Evolutionary conservation across 2,888 invertebrate genomes (phyloP).

Genomic region (Agelastica alni): DNA sequence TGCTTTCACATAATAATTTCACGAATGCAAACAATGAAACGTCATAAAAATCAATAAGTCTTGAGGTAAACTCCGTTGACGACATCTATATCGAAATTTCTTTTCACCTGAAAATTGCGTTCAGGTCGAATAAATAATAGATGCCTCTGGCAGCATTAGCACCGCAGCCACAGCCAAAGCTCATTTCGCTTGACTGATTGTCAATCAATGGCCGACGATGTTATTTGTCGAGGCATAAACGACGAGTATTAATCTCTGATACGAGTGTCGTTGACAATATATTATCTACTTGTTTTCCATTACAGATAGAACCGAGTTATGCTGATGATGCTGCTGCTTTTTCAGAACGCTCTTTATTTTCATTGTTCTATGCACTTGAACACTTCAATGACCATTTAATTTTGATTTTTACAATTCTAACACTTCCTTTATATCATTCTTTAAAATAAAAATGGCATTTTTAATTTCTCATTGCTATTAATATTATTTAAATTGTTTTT

Average conservation of each 20-base stretch:
- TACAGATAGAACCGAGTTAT: background rate
- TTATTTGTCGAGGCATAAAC: slow-evolving; percentile 25
- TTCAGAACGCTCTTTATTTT: background rate
- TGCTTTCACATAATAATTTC: too few relatives aligned
- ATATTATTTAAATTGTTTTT: too few relatives aligned
- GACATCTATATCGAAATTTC: slow-evolving; percentile 1
- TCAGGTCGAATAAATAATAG: slow-evolving; percentile 4
- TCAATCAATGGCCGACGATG: slow-evolving; percentile 28
- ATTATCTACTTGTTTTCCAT: slow-evolving; percentile 25
- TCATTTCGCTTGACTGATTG: slow-evolving; percentile 25
- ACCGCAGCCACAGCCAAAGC: slow-evolving; percentile 4
- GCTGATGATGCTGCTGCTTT: background rate
- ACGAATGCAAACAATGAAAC: slow-evolving; percentile 6
- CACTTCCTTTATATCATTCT: background rate
- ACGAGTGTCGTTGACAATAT: slow-evolving; percentile 27
- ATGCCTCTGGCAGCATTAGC: slow-evolving; percentile 2
- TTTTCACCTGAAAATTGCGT: slow-evolving; percentile 2
- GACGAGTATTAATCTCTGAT: slow-evolving; percentile 23
- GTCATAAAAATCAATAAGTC: slow-evolving; percentile 13
- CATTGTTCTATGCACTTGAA: background rate
- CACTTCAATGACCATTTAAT: background rate
- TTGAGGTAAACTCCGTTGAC: background rate
- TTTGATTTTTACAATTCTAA: background rate
- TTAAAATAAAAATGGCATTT: too few relatives aligned
- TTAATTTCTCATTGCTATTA: too few relatives aligned